These are phyloP conservation scores for Arctia plantaginis DNA, from an alignment of 2,888 invertebrate species.

Conservation along the genomic window DNA sequence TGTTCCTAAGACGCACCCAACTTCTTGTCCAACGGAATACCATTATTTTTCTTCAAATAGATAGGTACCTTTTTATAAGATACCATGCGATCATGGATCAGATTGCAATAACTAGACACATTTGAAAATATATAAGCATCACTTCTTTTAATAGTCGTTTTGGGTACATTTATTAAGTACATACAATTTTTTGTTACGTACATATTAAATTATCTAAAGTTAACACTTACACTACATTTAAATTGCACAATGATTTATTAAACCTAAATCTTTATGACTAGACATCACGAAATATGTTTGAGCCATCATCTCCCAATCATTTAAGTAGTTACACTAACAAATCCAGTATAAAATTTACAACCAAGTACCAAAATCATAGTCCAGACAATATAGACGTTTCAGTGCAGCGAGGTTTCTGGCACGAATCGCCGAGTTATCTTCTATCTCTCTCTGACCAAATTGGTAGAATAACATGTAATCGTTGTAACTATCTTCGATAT, in stretches of 20 bases:
- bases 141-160: not conserved
- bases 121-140: not conserved
- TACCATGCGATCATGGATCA: not conserved
- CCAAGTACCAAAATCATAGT: constrained; percentile 62
- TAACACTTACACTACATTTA: not conserved
- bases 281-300: constrained; percentile 9
- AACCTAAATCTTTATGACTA: constrained; percentile 3
- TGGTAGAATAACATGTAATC: constrained; percentile 40
- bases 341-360: constrained; percentile 32
- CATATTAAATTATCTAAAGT: not conserved
- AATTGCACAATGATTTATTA: not conserved
- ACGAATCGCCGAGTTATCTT: constrained; percentile 59
- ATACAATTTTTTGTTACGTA: not conserved
- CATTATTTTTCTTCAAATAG: not conserved
- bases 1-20: not conserved
- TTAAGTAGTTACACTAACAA: not conserved
- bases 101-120: not conserved
- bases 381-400: constrained; percentile 64
- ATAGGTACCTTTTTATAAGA: not conserved
- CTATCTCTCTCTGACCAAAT: constrained; percentile 19
- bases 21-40: not conserved
- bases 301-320: constrained; percentile 9
- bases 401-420: constrained; percentile 67
- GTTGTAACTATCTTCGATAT: constrained; percentile 34
- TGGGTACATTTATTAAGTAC: not conserved